Conservation (phyloP, 2,888 invertebrate genomes). For the Galerucella calmariensis region DNA sequence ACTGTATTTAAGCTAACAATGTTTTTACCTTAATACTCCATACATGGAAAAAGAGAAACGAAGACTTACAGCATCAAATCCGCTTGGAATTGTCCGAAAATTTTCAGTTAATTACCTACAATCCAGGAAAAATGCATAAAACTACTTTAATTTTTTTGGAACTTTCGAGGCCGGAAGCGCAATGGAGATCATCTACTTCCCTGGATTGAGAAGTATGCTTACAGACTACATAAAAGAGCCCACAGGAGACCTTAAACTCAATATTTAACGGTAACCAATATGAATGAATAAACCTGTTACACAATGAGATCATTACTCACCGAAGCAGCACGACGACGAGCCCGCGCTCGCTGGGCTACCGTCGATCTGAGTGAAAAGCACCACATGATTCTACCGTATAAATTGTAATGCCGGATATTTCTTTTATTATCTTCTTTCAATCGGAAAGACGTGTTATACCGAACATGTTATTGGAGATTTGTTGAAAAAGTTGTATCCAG, state of each 20-base stretch:
- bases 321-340: slow-evolving; percentile 11
- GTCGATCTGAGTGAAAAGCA: slow-evolving; percentile 22
- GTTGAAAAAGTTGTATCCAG: not conserved
- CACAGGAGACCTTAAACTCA: slow-evolving; percentile 36
- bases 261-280: slow-evolving; percentile 37
- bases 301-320: slow-evolving; percentile 41
- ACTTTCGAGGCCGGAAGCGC: no score
- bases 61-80: no score
- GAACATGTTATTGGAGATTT: not conserved
- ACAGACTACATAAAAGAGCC: not conserved
- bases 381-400: slow-evolving; percentile 40
- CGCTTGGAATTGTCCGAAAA: no score
- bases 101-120: no score
- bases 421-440: not conserved
- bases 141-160: no score
- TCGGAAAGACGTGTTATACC: not conserved
- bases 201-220: not conserved
- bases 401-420: slow-evolving; percentile 28
- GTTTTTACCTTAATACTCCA: no score
- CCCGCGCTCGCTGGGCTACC: slow-evolving; percentile 6
- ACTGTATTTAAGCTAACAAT: no score
- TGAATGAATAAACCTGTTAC: slow-evolving; percentile 42
- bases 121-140: no score
- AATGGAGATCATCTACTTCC: no score
- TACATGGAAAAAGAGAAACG: no score